These are phyloP conservation scores for Glareola pratincola DNA, from an alignment of 2,113 vertebrate species.

Conservation along the genomic window DNA sequence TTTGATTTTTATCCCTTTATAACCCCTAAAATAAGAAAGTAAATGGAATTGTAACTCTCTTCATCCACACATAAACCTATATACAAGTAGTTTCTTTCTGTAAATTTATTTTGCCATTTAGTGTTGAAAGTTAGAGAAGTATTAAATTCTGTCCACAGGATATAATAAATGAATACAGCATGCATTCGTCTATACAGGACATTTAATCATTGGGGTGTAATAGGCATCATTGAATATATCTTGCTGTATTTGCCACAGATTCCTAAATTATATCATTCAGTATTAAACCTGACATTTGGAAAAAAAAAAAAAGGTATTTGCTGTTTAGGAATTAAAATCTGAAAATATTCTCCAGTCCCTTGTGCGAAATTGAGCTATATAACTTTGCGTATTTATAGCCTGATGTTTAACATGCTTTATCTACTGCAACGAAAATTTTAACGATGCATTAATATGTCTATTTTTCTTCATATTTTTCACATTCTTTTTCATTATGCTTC, in stretches of 20 bases:
- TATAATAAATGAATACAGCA: neutral
- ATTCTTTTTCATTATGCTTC: neutral
- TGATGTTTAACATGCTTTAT: neutral
- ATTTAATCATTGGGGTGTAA: neutral
- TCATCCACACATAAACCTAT: neutral
- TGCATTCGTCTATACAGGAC: neutral
- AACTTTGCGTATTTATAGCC: slow-evolving; percentile 17
- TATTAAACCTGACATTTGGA: neutral
- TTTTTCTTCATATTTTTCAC: neutral
- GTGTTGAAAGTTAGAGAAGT: slow-evolving; percentile 10
- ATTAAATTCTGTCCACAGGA: neutral
- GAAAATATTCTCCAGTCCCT: neutral
- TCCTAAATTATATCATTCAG: neutral
- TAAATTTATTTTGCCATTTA: slow-evolving; percentile 25
- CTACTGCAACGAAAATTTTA: slow-evolving; percentile 17
- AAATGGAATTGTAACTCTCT: slow-evolving; percentile 50
- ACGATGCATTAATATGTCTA: neutral
- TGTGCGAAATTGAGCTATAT: slow-evolving; percentile 2
- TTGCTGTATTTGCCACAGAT: neutral
- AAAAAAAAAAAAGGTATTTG: neutral
- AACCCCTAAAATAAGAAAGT: slow-evolving; percentile 15
- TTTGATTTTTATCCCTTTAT: slow-evolving; percentile 58
- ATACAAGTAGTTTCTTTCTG: slow-evolving; percentile 22
- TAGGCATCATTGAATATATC: neutral
- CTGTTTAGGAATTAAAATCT: slow-evolving; percentile 24